Base-by-base conservation (phyloP, 2,113 vertebrate genomes). In the Corythaeola cristata region DNA sequence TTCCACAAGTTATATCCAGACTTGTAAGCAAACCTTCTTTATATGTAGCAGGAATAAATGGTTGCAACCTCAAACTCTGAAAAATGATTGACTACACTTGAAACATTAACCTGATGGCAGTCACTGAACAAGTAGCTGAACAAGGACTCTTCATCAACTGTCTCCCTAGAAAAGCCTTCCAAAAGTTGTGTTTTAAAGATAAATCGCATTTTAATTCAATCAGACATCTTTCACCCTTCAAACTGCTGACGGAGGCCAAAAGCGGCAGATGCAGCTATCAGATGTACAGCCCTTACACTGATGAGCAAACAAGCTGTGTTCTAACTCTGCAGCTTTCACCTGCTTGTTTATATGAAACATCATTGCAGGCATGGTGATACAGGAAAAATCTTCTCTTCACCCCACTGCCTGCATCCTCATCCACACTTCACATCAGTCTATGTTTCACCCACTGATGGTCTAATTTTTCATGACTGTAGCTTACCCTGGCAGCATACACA, bases 151-250 rank as follows among this genome's bases (percentile, higher is more conserved):
- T 49, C 37, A 85, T 89, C 87, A 90, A 33, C 39, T 92, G 24
- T 58, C 9, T 85, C 44, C 32, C 62, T 84, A 67, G 39, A 84
- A 75, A 33, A 87, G 62, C 53, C 67, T 62, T 52, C 17, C 35
- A 90, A 85, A 83, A 56, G 15, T 84, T 93, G 14, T 56, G 9
- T 35, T 91, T 84, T 82, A 63, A 86, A 81, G 45, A 88, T 59
- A 94, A 87, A 87, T 32, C 64, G 22, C 24, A 22, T 89, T 96
- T 97, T 74, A 93, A 90, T 76, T 89, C 33, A 56, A 58, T 67
- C 62, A 85, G 88, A 67, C 28, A 75, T 75, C 27, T 87, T 95
- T 88, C 17, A 75, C 67, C 60, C 37, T 88, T 91, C 47, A 82
- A 60, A 69, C 64, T 81, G 55, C 64, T 73, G 60, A 62, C 0